Conservation (phyloP, 37 sponge, comb jelly and placozoan species). For the Oopsacas minuta region DNA sequence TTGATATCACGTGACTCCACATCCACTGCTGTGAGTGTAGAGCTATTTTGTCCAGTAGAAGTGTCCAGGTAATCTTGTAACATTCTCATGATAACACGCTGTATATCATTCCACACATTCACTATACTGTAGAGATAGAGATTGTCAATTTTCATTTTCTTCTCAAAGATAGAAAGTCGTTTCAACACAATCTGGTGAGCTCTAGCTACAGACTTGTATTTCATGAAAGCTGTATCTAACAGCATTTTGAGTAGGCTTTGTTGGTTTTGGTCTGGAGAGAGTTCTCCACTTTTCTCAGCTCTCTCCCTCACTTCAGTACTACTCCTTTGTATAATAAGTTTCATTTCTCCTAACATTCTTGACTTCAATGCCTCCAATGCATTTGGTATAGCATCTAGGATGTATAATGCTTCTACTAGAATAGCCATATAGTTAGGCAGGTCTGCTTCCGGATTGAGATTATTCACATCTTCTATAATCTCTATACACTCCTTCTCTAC, state of each 20-base stretch:
- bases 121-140: neutral
- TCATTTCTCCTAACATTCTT: neutral
- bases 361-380: constrained; percentile 33
- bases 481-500: neutral
- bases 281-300: neutral
- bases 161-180: constrained; percentile 10
- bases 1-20: neutral
- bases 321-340: neutral
- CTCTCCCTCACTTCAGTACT: neutral
- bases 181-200: constrained; percentile 61
- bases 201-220: constrained; percentile 60
- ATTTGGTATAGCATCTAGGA: constrained; percentile 39
- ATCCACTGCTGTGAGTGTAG: neutral
- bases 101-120: constrained; percentile 6
- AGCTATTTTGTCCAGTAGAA: neutral
- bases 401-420: constrained; percentile 51
- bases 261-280: constrained; percentile 29
- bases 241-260: constrained; percentile 56
- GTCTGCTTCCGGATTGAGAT: constrained; percentile 48
- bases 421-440: constrained; percentile 43
- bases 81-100: neutral
- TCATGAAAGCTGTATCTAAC: constrained; percentile 56
- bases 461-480: constrained; percentile 34
- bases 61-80: neutral
- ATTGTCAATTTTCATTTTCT: neutral